A percentile compares a stretch with the other conserved stretches of the same genome.
phyloP scores from a whole-genome alignment of 2,797 vertebrate genomes.

The Acipenser oxyrinchus region DNA sequence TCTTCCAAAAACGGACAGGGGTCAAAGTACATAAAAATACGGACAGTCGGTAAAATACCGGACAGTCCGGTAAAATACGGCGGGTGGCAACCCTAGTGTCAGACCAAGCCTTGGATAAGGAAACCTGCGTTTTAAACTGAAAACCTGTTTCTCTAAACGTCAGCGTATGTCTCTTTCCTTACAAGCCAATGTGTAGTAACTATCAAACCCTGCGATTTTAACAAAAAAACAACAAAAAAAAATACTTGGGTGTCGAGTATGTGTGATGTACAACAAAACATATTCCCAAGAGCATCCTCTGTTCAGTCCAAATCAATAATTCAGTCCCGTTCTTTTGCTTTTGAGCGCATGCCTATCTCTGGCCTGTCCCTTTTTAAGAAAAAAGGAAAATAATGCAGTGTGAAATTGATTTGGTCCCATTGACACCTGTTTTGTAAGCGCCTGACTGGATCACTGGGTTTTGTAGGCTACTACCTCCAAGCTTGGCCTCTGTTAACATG shows the following conservation, averaged over 20 bases:
- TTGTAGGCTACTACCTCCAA: constrained; percentile 29
- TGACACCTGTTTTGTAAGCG: constrained; percentile 31
- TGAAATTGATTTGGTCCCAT: constrained; percentile 32
- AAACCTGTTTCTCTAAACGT: neutral
- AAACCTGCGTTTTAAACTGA: neutral
- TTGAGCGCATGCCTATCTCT: neutral
- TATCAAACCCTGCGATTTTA: no score
- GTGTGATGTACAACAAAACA: neutral
- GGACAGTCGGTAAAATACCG: no score
- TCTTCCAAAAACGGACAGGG: no score
- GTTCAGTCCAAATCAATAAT: constrained; percentile 10
- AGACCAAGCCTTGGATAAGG: neutral
- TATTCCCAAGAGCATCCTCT: neutral
- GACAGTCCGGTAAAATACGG: no score
- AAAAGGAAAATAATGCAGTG: constrained; percentile 19
- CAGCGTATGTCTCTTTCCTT: neutral
- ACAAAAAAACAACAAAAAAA: no score
- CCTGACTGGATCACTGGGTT: constrained; percentile 22
- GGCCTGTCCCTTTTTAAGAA: constrained; percentile 6
- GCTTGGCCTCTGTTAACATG: constrained; percentile 42
- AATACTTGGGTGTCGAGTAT: neutral
- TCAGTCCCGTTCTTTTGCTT: no score
- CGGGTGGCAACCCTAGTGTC: no score
- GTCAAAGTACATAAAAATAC: no score
- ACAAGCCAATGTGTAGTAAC: neutral